Conservation (phyloP, 2,888 invertebrate species). For the Pogonocherus hispidulus region DNA sequence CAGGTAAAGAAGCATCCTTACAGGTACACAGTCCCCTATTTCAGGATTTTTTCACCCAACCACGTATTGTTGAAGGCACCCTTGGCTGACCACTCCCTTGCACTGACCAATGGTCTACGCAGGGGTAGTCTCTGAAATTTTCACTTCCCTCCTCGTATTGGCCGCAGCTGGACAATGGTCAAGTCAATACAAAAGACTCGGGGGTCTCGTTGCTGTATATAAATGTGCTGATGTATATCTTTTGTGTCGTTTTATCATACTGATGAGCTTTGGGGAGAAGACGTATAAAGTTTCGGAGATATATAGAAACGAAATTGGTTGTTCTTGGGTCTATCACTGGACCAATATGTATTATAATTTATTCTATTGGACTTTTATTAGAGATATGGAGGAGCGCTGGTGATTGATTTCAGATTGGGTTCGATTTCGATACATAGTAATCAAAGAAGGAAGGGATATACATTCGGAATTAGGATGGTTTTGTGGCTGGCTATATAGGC, state of each 20-base stretch:
- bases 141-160: conserved; percentile 48
- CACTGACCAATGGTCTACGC: conserved; percentile 65
- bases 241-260: conserved; percentile 2
- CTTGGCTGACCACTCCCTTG: conserved; percentile 66
- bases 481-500: not conserved
- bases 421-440: conserved; percentile 50
- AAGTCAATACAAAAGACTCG: conserved; percentile 40
- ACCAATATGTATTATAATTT: conserved; percentile 63
- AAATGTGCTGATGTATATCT: not conserved
- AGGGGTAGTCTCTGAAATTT: conserved; percentile 45
- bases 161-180: conserved; percentile 55
- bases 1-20: conserved; percentile 39
- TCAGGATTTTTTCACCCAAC: conserved; percentile 58
- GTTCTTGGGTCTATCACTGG: conserved; percentile 56
- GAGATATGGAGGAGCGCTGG: conserved; percentile 25
- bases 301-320: conserved; percentile 61
- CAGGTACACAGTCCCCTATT: conserved; percentile 30
- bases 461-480: conserved; percentile 7
- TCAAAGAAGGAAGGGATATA: conserved; percentile 31
- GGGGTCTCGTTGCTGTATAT: not conserved
- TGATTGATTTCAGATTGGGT: conserved; percentile 48
- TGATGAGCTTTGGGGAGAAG: conserved; percentile 35
- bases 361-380: conserved; percentile 59
- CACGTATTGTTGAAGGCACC: conserved; percentile 56
- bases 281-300: conserved; percentile 43